Conservation (phyloP, 2,113 vertebrate genomes). For the Callaeas wilsoni region DNA sequence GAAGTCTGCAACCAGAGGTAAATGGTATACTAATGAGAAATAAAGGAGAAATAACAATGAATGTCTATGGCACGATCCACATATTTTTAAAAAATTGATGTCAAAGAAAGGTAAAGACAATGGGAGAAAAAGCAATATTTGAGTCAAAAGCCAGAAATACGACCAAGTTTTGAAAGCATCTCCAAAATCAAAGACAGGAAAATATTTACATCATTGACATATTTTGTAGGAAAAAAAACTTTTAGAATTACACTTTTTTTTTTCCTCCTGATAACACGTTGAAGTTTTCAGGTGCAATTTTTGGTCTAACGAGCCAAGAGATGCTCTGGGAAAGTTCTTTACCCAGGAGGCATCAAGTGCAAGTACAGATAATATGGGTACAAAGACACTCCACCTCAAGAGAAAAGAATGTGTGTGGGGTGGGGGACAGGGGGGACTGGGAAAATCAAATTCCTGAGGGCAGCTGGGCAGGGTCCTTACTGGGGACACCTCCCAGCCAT, state of each 20-base stretch:
- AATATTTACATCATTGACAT: neutral
- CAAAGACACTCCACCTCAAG: neutral
- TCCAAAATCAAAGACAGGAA: neutral
- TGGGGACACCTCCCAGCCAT: neutral
- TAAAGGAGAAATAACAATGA: neutral
- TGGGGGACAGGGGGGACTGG: neutral
- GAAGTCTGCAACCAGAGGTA: neutral
- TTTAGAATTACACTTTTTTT: neutral
- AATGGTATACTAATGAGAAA: neutral
- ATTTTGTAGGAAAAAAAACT: neutral
- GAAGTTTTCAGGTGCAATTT: neutral
- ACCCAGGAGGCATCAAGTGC: neutral
- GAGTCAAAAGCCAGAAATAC: neutral
- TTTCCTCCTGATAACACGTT: neutral
- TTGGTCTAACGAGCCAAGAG: neutral
- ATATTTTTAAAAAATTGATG: neutral
- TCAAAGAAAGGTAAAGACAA: neutral
- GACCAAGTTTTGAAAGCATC: neutral
- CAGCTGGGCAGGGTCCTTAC: neutral
- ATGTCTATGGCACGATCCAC: neutral
- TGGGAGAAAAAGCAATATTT: neutral
- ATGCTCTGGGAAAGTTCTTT: neutral
- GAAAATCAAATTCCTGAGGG: neutral
- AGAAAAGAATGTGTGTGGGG: neutral
- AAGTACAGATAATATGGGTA: neutral